Conservation (phyloP, 1,140 invertebrate genomes). For the Parasteatoda tepidariorum region DNA sequence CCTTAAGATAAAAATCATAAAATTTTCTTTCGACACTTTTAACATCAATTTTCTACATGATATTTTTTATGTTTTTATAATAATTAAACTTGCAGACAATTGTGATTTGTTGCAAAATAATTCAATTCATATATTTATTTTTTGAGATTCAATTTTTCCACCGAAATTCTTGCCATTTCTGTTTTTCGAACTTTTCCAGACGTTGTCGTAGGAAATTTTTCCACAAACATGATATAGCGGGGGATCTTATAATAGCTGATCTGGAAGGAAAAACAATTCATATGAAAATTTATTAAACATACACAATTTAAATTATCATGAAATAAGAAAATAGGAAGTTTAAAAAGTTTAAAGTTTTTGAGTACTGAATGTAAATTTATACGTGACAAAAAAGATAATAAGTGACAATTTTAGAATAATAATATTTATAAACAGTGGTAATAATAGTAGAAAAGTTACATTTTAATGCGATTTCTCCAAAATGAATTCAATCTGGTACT, state of each 20-base stretch:
- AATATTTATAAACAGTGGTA: no score
- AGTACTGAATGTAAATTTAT: neutral
- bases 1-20: no score
- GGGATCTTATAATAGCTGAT: slow-evolving; percentile 88
- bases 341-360: neutral
- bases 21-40: no score
- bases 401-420: neutral
- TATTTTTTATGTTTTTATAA: no score
- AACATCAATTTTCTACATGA: no score
- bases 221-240: slow-evolving; percentile 77
- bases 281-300: neutral
- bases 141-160: slow-evolving; percentile 30
- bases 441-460: no score
- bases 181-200: slow-evolving; percentile 86
- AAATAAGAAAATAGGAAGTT: neutral
- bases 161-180: slow-evolving; percentile 32
- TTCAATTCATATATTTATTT: no score
- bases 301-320: neutral
- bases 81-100: no score
- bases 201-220: slow-evolving; percentile 82
- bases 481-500: no score
- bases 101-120: no score
- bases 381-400: neutral
- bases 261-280: slow-evolving; percentile 67
- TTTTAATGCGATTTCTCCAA: no score